Evolutionary conservation across 2,797 vertebrate genomes (phyloP), one percentile per base, ranked within the genome.

Genomic region (Prunella strophiata): DNA sequence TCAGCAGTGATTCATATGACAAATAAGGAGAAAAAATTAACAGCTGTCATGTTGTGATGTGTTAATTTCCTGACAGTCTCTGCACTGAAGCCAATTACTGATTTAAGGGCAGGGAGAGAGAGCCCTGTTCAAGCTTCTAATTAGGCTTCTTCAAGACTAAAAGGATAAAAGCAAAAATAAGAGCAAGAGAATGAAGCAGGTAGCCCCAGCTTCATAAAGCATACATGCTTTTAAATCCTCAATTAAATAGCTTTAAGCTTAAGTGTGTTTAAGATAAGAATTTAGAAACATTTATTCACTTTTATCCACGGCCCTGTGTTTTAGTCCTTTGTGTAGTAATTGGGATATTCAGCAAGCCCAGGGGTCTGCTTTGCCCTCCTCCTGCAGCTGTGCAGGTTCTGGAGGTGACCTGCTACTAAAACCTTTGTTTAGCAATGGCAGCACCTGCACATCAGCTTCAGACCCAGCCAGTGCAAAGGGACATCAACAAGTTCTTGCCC

Each of bases 21-120:
- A 98, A 98, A 99, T 99, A 98, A 98, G 97, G 98, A 98, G 94
- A 98, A 99, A 98, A 99, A 99, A 99, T 99, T 98, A 99, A 99
- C 99, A 99, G 99, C 99, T 99, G 99, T 99, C 99, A 99, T 98
- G 95, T 98, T 99, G 98, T 99, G 99, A 99, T 99, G 99, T 99
- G 99, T 99, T 99, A 99, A 99, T 99, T 99, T 99, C 98, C 99
- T 99, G 99, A 99, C 99, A 99, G 99, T 98, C 98, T 98, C 98
- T 97, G 98, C 97, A 97, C 98, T 99, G 98, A 99, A 99, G 99
- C 99, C 99, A 99, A 99, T 99, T 99, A 99, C 99, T 99, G 99
- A 99, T 99, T 99, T 99, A 99, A 99, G 99, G 99, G 98, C 99
- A 99, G 98, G 97, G 98, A 98, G 98, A 98, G 98, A 98, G 98